A percentile compares a stretch with the other conserved stretches of the same genome.
Conservation (phyloP, 1,140 invertebrate genomes). For the Carcinoscorpius rotundicauda region DNA sequence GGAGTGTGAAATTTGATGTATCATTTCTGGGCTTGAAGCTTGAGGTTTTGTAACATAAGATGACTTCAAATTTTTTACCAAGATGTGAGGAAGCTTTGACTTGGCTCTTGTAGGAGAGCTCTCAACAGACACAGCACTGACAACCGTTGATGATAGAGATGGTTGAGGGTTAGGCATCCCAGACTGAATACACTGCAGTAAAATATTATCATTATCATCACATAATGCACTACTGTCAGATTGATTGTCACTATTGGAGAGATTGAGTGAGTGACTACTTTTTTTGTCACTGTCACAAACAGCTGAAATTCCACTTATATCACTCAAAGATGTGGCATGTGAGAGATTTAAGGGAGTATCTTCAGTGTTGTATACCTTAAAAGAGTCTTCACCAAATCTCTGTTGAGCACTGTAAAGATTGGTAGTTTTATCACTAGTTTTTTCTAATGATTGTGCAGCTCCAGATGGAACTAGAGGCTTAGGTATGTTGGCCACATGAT, state of each 20-base stretch:
- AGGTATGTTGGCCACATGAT: neutral
- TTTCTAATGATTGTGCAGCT: neutral
- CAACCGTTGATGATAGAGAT: too few species aligned
- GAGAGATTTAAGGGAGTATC: slow-evolving; percentile 73
- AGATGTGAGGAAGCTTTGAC: too few species aligned
- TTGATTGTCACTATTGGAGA: slow-evolving; percentile 17
- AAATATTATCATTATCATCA: slow-evolving; percentile 50
- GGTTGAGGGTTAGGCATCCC: slow-evolving; percentile 48
- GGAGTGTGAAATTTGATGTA: too few species aligned
- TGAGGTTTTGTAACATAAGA: too few species aligned
- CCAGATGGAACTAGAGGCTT: neutral
- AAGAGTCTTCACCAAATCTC: slow-evolving; percentile 51
- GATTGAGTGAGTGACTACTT: neutral
- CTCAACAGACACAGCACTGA: too few species aligned
- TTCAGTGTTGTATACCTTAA: slow-evolving; percentile 86
- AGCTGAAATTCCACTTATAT: slow-evolving; percentile 43
- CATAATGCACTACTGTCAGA: slow-evolving; percentile 43
- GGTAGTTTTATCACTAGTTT: neutral
- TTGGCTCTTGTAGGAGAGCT: too few species aligned
- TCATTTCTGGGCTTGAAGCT: too few species aligned
- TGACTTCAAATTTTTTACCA: too few species aligned
- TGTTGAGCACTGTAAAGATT: neutral
- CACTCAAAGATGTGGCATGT: slow-evolving; percentile 74
- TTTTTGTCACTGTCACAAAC: too few species aligned
- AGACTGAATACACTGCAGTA: slow-evolving; percentile 62